Evolutionary conservation across 2,888 invertebrate species (phyloP).

Genomic region (Idaea straminata): DNA sequence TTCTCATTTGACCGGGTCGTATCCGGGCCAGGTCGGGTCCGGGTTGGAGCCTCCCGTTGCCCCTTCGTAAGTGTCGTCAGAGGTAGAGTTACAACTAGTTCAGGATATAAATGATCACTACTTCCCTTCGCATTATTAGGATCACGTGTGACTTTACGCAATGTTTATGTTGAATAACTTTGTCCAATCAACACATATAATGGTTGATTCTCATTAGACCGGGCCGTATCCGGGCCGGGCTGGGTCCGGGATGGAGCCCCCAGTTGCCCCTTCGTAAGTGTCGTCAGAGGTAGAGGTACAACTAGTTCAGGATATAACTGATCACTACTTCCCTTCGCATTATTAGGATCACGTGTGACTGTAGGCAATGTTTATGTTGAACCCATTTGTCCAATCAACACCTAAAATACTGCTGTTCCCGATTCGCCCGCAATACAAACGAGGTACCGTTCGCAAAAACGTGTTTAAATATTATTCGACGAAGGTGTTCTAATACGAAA

Average conservation of each 20-base stretch:
- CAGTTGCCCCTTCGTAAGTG: too few species aligned
- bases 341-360: not conserved
- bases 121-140: not conserved
- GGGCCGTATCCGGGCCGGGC: too few species aligned
- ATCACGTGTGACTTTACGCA: constrained; percentile 7
- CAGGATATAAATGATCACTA: not conserved
- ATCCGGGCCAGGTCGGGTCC: too few species aligned
- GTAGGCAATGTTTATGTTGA: constrained; percentile 36
- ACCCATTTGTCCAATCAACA: constrained; percentile 71
- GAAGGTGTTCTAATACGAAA: too few species aligned
- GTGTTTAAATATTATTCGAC: not conserved
- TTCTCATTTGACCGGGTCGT: too few species aligned
- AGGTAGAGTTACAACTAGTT: too few species aligned
- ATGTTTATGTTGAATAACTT: constrained; percentile 53
- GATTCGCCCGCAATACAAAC: constrained; percentile 57
- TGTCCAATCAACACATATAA: constrained; percentile 70
- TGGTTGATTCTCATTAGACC: constrained; percentile 20
- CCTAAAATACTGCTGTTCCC: constrained; percentile 67
- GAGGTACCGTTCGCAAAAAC: constrained; percentile 47
- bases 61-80: too few species aligned
- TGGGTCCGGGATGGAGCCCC: too few species aligned
- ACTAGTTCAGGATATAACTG: not conserved
- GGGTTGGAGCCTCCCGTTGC: too few species aligned
- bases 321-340: not conserved
- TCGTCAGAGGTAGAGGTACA: too few species aligned